Conservation (phyloP, 1,140 invertebrate genomes). For the Diabrotica virgifera region DNA sequence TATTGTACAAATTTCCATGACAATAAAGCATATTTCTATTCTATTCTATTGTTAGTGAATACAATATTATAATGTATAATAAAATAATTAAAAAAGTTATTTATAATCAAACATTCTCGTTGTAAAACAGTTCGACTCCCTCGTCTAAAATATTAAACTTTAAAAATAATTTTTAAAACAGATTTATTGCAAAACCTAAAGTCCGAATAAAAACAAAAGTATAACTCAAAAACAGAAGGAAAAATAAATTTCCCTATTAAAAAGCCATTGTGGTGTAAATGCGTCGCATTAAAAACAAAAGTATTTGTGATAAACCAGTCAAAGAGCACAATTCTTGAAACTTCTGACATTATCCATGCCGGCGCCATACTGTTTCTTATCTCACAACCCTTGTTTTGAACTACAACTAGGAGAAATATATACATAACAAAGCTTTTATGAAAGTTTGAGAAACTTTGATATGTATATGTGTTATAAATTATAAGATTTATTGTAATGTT, state of each 20-base stretch:
- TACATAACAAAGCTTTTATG: conserved; percentile 2
- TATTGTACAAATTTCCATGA: too few relatives aligned
- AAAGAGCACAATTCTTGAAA: conserved; percentile 2
- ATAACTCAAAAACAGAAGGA: too few relatives aligned
- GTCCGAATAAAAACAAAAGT: too few relatives aligned
- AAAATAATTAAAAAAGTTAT: too few relatives aligned
- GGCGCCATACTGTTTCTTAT: conserved; percentile 1
- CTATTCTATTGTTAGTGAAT: too few relatives aligned
- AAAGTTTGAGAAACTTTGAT: background rate
- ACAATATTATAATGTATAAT: too few relatives aligned
- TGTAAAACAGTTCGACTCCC: too few relatives aligned
- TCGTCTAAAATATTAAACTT: too few relatives aligned
- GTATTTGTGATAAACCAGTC: background rate
- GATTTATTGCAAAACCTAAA: too few relatives aligned
- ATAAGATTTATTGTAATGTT: conserved; percentile 3
- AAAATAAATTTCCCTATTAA: background rate
- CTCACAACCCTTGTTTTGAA: conserved; percentile 2
- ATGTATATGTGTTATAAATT: background rate
- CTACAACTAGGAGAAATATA: background rate
- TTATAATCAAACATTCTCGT: too few relatives aligned
- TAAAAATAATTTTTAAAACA: too few relatives aligned
- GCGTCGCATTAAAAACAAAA: background rate
- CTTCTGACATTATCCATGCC: background rate
- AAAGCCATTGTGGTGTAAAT: background rate
- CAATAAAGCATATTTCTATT: too few relatives aligned